Base-by-base conservation (phyloP, 2,888 invertebrate genomes). In the Campopleginae sp. region DNA sequence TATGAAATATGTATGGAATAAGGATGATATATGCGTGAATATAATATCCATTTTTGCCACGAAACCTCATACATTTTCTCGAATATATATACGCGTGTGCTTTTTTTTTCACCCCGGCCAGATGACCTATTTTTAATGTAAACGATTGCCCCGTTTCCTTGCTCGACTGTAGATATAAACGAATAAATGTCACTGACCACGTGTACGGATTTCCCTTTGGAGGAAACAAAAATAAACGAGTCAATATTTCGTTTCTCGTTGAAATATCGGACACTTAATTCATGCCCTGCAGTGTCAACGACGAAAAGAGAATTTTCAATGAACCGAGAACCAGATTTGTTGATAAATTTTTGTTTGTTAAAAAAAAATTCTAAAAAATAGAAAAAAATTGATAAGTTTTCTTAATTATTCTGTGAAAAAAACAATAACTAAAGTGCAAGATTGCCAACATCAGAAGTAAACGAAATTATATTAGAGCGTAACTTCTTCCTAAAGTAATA, bases 401-500 rank as follows among this genome's bases (percentile, higher is more conserved):
- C 46, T 46, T 68, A n/a, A 68, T 68, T 68, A 27, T n/a, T 76
- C 8, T 8, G 23, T 17, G 51, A 17, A 48, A 51, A 23, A 76
- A 76, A 19, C 65, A 17, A 19, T 51, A 17, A 14, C 8, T 8
- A 27, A 65, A 63, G 19, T 7, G 12, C 6, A 38, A 23, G 48
- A 68, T 79, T 54, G 71, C 14, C 17, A 70, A 19, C 27, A 42
- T 71, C 17, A 58, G 19, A 76, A 77, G 68, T 68, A 81, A 65
- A 65, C 42, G 72, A 51, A 51, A 14, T 78, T 31, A 85, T 81
- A 82, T 71, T 66, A 48, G 72, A 80, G 51, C 72, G 38, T 51
- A 71, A 82, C 66, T 85, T 82, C 48, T 76, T 71, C 79, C 71
- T 54, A 48, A 65, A 85, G 66, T 79, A 82, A 72, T 81, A 85